Base-by-base conservation (phyloP, 2,888 invertebrate genomes). In the Chymomyza amoena region DNA sequence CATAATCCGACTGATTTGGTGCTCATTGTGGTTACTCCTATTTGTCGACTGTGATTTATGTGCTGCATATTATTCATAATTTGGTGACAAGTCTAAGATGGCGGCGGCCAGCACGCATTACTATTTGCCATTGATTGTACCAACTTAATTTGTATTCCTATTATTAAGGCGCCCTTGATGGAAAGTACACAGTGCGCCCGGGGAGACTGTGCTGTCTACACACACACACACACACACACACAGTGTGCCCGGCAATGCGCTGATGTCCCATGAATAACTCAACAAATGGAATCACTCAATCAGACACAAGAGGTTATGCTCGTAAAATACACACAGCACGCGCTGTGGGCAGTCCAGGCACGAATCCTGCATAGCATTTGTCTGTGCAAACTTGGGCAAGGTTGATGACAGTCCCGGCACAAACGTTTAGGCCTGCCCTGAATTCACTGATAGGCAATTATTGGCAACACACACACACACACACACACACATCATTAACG, bases 21-120 rank as follows among this genome's bases (percentile, higher is more conserved):
- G 66, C 66, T 69, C 68, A 60, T 65, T 61, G 54, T 20, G 56
- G 69, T 70, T 69, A 71, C 61, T 60, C 67, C 67, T 83, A 81
- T 84, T 80, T 84, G 79, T 80, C 76, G 84, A 80, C 87, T 81
- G 84, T 81, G 84, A 84, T 84, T 84, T 84, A 84, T 84, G 84
- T 76, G 84, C 80, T 79, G 84, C 79, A 84, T 84, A 84, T 86
- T 81, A 86, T 86, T 84, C 84, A 84, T 84, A 84, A 86, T 86
- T 84, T 81, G 84, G 86, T 86, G 84, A 84, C 84, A 86, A 86
- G 84, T 78, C 80, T 86, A 81, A 81, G 81, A 86, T 84, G 18
- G 57, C 81, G 66, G 32, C 81, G 68, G 20, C 51, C 70, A 71
- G 52, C 13, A 62, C 69, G 67, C 69, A 52, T 71, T 75, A 32